phyloP scores from a whole-genome alignment of 1,140 invertebrate species.

The Chironomus tepperi region DNA sequence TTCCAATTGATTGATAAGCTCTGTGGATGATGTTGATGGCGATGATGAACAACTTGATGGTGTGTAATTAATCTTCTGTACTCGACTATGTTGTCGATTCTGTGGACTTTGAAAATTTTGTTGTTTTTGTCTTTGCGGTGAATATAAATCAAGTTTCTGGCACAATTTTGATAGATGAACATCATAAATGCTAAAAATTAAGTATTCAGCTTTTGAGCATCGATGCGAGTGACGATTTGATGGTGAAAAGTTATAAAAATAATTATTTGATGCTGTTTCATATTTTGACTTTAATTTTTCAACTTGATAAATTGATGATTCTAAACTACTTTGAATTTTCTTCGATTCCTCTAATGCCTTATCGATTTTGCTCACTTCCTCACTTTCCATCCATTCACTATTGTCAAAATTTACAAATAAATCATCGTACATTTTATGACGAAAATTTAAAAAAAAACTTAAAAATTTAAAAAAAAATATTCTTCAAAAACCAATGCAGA shows the following conservation, averaged over 20 bases:
- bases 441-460: neutral
- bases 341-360: neutral
- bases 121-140: neutral
- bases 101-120: neutral
- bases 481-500: neutral
- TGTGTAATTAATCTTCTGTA: neutral
- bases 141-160: slow-evolving; percentile 1
- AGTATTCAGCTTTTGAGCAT: neutral
- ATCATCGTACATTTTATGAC: neutral
- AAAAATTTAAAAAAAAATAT: neutral
- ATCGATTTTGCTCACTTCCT: neutral
- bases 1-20: neutral
- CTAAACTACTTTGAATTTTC: neutral
- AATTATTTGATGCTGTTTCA: neutral
- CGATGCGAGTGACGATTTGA: neutral
- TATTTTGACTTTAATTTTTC: slow-evolving; percentile 4
- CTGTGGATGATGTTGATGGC: neutral
- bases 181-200: neutral
- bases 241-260: neutral
- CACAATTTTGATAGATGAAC: neutral
- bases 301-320: slow-evolving; percentile 27
- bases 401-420: neutral
- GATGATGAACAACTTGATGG: neutral
- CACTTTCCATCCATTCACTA: neutral
- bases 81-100: neutral